Evolutionary conservation across 35 echinoderm and acorn worm genomes (phyloP), one percentile per base, ranked within the genome.

Genomic region (Heliocidaris tuberculata): DNA sequence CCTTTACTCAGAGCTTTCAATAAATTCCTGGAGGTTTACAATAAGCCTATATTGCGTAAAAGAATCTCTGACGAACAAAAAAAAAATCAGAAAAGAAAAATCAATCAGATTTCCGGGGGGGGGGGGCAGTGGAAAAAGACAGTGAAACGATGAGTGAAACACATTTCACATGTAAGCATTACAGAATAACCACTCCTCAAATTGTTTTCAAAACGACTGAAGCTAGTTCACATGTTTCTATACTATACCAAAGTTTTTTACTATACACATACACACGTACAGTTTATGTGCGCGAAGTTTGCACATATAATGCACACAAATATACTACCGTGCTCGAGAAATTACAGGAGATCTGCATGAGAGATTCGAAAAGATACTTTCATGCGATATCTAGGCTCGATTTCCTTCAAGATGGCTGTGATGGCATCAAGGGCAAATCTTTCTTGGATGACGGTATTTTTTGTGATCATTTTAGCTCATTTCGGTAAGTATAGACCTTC

Each of bases 401-500:
- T 89, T 47, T 48, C 19, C 32, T 89, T 89, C 87, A 89, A 89
- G 47, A 89, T 89, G 87, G 31, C 31, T 89, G 87, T 89, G 31
- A 89, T 24, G 31, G 87, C 31, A 47, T 48, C 31, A 17, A 89
- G 31, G 13, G 24, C 29, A 89, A 32, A 6, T 48, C 31, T 48
- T 42, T 9, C 31, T 32, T 89, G 87, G 87, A 47, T 47, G 29
- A 13, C 31, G 87, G 87, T 42, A n/a, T 48, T 93, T 59, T 17
- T 49, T 16, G 5, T 59, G 6, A 31, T 93, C n/a, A 49, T 12
- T 59, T 59, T 93, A 30, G 91, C 50, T 59, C 13, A 93, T n/a
- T 30, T 93, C 91, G 91, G 91, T 93, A 93, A 93, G 91, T 93
- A 48, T 13, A 93, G 91, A 17, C 47, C 47, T 15, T 48, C 9